Base-by-base conservation (phyloP, 1,140 invertebrate genomes). In the Pseudomyrmex dendroicus region DNA sequence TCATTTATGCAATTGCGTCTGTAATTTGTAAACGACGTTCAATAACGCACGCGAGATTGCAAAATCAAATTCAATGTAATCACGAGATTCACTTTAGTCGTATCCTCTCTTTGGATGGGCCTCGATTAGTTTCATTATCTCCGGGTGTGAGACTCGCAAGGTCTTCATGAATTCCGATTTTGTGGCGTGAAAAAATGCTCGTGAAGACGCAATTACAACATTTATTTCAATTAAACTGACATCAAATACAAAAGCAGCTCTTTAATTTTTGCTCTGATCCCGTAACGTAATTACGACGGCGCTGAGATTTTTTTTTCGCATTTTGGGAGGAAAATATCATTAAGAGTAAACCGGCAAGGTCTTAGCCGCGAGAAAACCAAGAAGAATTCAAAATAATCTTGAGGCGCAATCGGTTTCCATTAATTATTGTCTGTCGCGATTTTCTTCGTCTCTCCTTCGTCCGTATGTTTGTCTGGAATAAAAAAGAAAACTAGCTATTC, bases 371-470 rank as follows among this genome's bases (percentile, higher is more conserved):
- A 64, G 63, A 20, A 25, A 1, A 56, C 2, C 22, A 67, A 59
- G 61, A 63, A 68, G 35, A 59, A 50, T 48, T 70, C 64, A 12
- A 8, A 80, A 9, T 59, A 35, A 35, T 13, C 54, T 44, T 9
- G 13, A 70, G 48, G 66, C 66, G 66, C 70, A 80, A 80, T 80
- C 54, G 20, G 66, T 70, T 70, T 80, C n/a, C 76, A 80, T 80
- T 46, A 80, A 80, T 80, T 80, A 80, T 67, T 70, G 66, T 80
- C 64, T 78, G 25, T 44, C 12, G 20, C 44, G 20, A 61, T 7
- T 80, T 70, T 80, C 54, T 68, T 46, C 62, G 10, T 68, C 54
- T 67, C 5, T 5, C 48, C 2, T 25, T 59, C 44, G 12, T 3
- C 4, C 8, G 0, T 20, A 20, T 0, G 20, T 20, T 20, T 20